Conservation (phyloP, 2,797 vertebrate species). For the Delichon dasypus region DNA sequence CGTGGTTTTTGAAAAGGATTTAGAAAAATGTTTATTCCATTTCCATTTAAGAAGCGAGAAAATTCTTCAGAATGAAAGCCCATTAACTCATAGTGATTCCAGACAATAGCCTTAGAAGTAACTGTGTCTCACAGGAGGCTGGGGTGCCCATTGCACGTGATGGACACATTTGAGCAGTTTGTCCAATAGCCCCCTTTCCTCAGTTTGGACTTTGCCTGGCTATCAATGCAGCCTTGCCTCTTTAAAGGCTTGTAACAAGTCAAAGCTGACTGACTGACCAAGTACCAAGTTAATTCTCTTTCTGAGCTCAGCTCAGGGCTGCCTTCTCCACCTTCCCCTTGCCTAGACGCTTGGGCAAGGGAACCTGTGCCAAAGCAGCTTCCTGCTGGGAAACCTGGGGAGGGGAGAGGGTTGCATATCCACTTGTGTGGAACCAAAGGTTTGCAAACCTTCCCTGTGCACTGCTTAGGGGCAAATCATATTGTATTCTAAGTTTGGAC, state of each 20-base stretch:
- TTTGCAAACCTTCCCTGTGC: not conserved
- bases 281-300: not conserved
- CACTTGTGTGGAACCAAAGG: not conserved
- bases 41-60: not conserved
- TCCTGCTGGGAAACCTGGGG: not conserved
- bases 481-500: not conserved
- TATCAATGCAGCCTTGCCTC: not conserved
- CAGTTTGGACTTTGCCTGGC: not conserved
- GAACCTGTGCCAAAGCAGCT: not conserved
- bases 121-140: not conserved
- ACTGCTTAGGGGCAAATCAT: not conserved
- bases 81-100: not conserved
- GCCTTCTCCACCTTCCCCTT: not conserved
- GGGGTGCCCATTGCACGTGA: not conserved
- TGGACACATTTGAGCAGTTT: not conserved
- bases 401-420: not conserved
- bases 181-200: not conserved
- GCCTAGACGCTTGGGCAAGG: not conserved
- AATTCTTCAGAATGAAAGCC: not conserved
- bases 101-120: not conserved
- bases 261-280: not conserved
- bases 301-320: not conserved
- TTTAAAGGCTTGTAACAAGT: not conserved
- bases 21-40: not conserved
- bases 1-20: not conserved